Evolutionary conservation across 2,888 invertebrate genomes (phyloP).

Genomic region (Microchrysa polita): DNA sequence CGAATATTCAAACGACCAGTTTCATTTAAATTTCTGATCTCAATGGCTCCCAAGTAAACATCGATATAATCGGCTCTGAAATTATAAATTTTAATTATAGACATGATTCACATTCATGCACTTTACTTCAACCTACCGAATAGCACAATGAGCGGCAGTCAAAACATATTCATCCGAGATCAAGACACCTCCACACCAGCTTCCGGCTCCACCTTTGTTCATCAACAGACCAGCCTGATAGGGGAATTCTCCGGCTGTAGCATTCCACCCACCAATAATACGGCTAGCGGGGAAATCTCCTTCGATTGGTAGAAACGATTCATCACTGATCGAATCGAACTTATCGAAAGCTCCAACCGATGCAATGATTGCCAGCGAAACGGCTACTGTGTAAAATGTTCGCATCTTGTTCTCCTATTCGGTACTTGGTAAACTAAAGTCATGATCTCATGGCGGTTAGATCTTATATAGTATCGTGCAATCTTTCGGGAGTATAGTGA

Average conservation of each 20-base stretch:
- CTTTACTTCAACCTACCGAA: no score
- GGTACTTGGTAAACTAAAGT: conserved; percentile 1
- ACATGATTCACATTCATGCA: no score
- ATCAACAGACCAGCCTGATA: conserved; percentile 52
- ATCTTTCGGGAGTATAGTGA: not conserved
- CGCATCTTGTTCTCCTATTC: conserved; percentile 20
- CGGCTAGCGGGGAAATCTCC: conserved; percentile 46
- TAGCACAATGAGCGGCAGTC: conserved; percentile 39
- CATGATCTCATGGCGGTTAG: not conserved
- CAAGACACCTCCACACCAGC: conserved; percentile 41
- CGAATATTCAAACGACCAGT: conserved; percentile 63
- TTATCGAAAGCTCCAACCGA: conserved; percentile 15
- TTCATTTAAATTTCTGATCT: conserved; percentile 61
- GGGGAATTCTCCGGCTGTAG: conserved; percentile 58
- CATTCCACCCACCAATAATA: conserved; percentile 61
- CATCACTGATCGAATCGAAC: not conserved
- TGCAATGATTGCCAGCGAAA: conserved; percentile 20
- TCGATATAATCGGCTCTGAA: conserved; percentile 27
- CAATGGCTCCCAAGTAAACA: conserved; percentile 57
- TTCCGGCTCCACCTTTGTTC: not conserved
- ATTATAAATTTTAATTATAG: no score
- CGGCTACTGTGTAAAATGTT: not conserved
- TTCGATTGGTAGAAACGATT: not conserved
- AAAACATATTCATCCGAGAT: conserved; percentile 38
- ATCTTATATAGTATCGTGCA: conserved; percentile 20